A percentile compares a stretch with the other conserved stretches of the same genome.
Conservation (phyloP, 2,797 vertebrate genomes). For the Tragopan temminckii region DNA sequence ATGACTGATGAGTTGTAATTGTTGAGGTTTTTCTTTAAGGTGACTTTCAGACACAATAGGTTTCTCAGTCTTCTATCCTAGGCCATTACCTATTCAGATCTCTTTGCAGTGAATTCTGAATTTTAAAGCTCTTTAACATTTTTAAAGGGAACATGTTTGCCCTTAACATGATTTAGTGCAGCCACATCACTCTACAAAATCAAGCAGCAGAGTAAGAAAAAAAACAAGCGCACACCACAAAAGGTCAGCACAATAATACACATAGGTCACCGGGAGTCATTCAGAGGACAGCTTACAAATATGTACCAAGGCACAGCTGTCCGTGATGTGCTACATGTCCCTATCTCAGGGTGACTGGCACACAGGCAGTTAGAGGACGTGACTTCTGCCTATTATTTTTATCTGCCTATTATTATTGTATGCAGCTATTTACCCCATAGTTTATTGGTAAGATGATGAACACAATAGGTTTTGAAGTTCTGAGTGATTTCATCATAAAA, state of each 20-base stretch:
- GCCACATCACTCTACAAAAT: neutral
- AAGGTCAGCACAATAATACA: neutral
- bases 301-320: neutral
- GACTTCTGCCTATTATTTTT: neutral
- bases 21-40: neutral
- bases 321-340: neutral
- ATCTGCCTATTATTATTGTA: too few species aligned
- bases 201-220: neutral
- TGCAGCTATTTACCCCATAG: neutral
- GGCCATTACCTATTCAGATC: neutral
- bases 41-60: neutral
- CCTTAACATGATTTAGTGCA: neutral
- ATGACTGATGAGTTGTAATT: neutral
- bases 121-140: neutral
- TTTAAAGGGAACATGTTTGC: neutral
- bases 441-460: neutral
- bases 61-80: neutral
- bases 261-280: rapidly evolving
- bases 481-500: neutral
- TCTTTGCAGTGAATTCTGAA: neutral
- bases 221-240: neutral
- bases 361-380: neutral
- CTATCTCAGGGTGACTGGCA: neutral
- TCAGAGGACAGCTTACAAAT: neutral
- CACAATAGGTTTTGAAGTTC: neutral